Evolutionary conservation across 2,113 vertebrate genomes (phyloP), one percentile per base, ranked within the genome.

Genomic region (Typhlomys cinereus): DNA sequence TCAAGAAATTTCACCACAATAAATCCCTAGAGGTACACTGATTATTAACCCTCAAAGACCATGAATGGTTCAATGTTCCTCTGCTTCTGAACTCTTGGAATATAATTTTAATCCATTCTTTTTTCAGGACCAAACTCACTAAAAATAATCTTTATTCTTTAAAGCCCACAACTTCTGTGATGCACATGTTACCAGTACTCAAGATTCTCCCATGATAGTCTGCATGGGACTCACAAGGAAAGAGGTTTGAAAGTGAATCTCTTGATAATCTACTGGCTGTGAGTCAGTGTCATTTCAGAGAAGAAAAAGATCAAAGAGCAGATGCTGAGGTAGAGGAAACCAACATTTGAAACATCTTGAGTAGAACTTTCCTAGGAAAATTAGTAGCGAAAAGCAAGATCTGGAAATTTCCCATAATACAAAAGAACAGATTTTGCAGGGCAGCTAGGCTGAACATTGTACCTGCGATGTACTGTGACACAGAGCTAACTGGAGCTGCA

Each of bases 221-320:
- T 73, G 46, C 80, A 78, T 25, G 23, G 23, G 9, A 13, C 18
- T n/a, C n/a, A n/a, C 25, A 10, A 36, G 27, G 3, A 13, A 29
- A 2, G 20, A 2, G 5, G 2, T 48, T 20, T 89, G n/a, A 62
- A 91, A 93, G 83, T 75, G 4, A n/a, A n/a, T n/a, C n/a, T n/a
- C 15, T n/a, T 80, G 27, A 8, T 61, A 83, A 71, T 34, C 18
- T 23, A 67, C 6, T 31, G 6, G 59, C 50, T 23, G 34, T 67
- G 76, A 29, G 14, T 89, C 59, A 85, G 46, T 50, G 25, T 15
- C 52, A 44, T 66, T 85, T 80, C 82, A 84, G 31, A 46, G 31
- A 57, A 52, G 59, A 70, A 71, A 90, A 85, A 64, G 57, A 46
- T 87, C 90, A 91, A 93, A 94, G 90, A 90, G 69, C 57, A 84